Base-by-base conservation (phyloP, 1,140 invertebrate genomes). In the Lordiphosa clarofinis region DNA sequence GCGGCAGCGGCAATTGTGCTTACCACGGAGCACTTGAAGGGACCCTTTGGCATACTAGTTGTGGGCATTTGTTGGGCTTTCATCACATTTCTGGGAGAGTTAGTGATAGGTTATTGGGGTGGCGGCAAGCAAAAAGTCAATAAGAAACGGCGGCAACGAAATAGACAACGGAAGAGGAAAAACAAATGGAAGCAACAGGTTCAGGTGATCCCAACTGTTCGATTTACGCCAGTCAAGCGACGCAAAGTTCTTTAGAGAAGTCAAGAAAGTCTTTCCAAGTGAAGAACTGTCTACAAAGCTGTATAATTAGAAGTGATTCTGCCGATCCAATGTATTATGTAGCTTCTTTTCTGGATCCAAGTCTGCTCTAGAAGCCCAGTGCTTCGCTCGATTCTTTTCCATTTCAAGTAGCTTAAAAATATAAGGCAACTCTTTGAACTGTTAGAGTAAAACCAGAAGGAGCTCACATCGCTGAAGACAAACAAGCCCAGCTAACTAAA, bases 1-100 rank as follows among this genome's bases (percentile, higher is more conserved):
- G 57, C 63, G 40, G 63, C 66, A 9, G 67, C 65, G 0, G 76
- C 87, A 28, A 89, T 87, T 33, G 79, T 90, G 3, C 60, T 91
- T 13, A 90, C 90, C 21, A 74, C 89, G 15, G 70, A 89, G 35
- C 90, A 91, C 70, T 65, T 92, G 11, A 88, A 90, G 61, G 90
- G 90, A 2, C 90, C 91, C 3, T 91, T 91, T 57, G 72, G 87
- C 9, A 88, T 89, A 5, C 63, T 92, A 3, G 44, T 75, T 9
- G 39, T 90, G 5, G 91, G 91, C 1, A 65, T 89, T 1, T 42
- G 36, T 19, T 57, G 48, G 10, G 52, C 73, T 33, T 47, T 33
- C 0, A 11, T 84, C 31, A 73, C 54, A 0, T 84, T 84, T 37
- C n/a, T 84, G 0, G 65, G 6, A 4, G 78, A 84, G 49, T 35